Evolutionary conservation across 2,888 invertebrate genomes (phyloP).

Genomic region (Noctua janthina): DNA sequence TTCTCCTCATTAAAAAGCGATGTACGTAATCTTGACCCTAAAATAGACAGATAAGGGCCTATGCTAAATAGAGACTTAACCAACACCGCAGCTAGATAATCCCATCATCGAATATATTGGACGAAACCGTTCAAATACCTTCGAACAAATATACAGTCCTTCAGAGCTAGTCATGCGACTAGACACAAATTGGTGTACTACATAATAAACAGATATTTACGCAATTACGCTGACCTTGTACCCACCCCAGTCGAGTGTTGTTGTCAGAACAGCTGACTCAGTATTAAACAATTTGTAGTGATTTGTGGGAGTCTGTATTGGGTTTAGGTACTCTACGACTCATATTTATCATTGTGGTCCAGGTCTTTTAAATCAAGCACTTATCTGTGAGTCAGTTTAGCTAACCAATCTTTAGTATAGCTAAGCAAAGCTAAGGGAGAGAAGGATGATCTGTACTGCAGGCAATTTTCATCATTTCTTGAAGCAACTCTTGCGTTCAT

Average conservation of each 20-base stretch:
- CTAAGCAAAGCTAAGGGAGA: not conserved
- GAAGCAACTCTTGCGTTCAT: not conserved
- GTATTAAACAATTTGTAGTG: slow-evolving; percentile 50
- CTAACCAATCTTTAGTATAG: not conserved
- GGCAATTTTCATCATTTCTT: not conserved
- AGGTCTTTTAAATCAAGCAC: slow-evolving; percentile 1
- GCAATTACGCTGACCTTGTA: slow-evolving; percentile 63
- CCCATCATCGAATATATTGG: not conserved
- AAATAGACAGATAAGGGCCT: not conserved
- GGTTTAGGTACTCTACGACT: slow-evolving; percentile 12
- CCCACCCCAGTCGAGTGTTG: slow-evolving; percentile 45
- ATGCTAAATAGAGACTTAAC: not conserved
- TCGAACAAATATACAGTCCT: slow-evolving; percentile 12
- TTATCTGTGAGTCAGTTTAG: not conserved
- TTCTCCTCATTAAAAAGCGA: not conserved
- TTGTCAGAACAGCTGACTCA: slow-evolving; percentile 60
- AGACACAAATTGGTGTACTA: slow-evolving; percentile 66
- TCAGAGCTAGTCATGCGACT: slow-evolving; percentile 50
- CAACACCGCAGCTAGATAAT: not conserved
- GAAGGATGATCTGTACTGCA: not conserved
- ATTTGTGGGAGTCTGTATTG: slow-evolving; percentile 39
- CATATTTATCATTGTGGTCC: slow-evolving; percentile 6
- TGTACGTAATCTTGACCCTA: not conserved
- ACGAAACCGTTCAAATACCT: slow-evolving; percentile 3
- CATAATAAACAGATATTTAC: slow-evolving; percentile 59